Evolutionary conservation across 2,888 invertebrate genomes (phyloP), one percentile per base, ranked within the genome.

Genomic region (Acleris emargana): DNA sequence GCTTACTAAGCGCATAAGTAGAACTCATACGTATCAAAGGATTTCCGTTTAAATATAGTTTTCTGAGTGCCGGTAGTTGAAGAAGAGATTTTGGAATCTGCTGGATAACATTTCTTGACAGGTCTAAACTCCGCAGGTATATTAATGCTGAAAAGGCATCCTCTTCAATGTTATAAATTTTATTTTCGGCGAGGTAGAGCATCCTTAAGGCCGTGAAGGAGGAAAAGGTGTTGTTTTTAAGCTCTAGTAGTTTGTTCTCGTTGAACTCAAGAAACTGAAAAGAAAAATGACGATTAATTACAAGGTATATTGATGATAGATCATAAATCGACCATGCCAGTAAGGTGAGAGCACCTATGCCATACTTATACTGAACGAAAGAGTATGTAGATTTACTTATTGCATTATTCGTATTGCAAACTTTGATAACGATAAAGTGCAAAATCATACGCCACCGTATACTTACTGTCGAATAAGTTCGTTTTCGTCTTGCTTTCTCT

Each of bases 221-320:
- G 1, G 88, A 78, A 55, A 95, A 82, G 0, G 93, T 93, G 64
- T 93, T 86, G 47, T 89, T 84, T 57, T 86, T 83, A 51, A 95
- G 74, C 67, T 91, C 89, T 54, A 93, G 87, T 43, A 95, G 78
- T 69, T 94, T 90, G 76, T 95, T 95, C 70, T 89, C 89, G 42
- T 93, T 93, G 71, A 93, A 89, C 76, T 94, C 94, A 63, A 95
- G 84, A 60, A 94, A 90, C 95, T 95, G 88, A 38, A 90, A 87
- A 22, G 25, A 61, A 68, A 69, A 59, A 32, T 28, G 20, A 11
- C 61, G 3, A 11, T 25, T 58, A 58, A 28, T 28, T 54, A 11
- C 5, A 25, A 25, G 7, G 25, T 25, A 22, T 22, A 25, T 25
- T 25, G 16, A 17, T 47, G 17, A 3, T 20, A 17, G 9, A 32